A percentile compares a stretch with the other conserved stretches of the same genome.
These are phyloP conservation scores for Falco rusticolus DNA, from an alignment of 2,797 vertebrate species.

Conservation along the genomic window DNA sequence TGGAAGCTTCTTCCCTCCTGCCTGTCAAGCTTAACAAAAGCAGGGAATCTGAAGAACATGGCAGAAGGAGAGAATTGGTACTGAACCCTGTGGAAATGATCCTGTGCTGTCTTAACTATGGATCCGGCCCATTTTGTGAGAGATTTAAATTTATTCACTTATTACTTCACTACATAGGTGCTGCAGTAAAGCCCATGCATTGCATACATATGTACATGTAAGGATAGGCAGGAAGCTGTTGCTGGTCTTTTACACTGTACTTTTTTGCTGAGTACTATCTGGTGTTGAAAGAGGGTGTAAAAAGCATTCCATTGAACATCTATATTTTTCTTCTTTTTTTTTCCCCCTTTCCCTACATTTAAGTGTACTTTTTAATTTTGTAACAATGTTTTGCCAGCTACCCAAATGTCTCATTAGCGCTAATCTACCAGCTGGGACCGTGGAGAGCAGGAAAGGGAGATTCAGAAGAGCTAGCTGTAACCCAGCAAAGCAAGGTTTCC, in stretches of 20 bases:
- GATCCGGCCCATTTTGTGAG: not conserved
- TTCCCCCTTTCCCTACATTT: not conserved
- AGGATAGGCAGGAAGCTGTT: not conserved
- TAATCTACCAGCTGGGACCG: not conserved
- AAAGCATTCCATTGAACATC: not conserved
- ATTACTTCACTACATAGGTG: not conserved
- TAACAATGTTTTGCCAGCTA: not conserved
- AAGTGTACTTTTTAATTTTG: not conserved
- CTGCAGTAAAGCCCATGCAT: not conserved
- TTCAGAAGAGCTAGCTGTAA: not conserved
- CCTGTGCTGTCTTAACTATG: not conserved
- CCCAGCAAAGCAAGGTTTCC: not conserved
- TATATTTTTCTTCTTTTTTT: not conserved
- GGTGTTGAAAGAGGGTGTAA: not conserved
- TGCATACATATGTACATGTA: not conserved
- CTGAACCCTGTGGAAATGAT: not conserved
- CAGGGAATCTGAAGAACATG: not conserved
- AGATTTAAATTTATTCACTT: not conserved
- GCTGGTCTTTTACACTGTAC: not conserved
- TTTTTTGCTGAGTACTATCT: not conserved
- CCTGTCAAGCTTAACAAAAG: not conserved
- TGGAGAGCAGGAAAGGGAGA: not conserved
- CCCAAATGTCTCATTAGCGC: not conserved
- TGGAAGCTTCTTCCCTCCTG: constrained; percentile 24
- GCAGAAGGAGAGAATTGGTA: not conserved